These are phyloP conservation scores for Alligator mississippiensis DNA, from an alignment of 2,113 vertebrate species.

Conservation along the genomic window DNA sequence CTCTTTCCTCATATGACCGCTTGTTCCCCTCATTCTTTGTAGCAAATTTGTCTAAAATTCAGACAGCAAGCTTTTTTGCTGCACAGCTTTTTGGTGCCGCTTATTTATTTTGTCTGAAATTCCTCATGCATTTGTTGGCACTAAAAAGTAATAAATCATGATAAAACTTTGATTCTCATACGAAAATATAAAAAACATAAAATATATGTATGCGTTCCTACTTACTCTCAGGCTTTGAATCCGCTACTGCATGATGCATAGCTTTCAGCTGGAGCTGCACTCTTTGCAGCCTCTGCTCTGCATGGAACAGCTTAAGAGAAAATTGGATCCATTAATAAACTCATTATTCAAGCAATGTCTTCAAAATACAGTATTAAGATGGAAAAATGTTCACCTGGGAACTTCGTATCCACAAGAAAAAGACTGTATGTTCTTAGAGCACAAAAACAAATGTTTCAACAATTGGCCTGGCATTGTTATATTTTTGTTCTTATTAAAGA, in stretches of 20 bases:
- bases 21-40: not conserved
- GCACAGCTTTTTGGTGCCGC: too few species aligned
- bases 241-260: constrained; percentile 89
- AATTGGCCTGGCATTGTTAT: not conserved
- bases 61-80: not conserved
- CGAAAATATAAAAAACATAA: not conserved
- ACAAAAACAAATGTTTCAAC: constrained; percentile 26
- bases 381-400: not conserved
- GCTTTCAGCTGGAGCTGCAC: constrained; percentile 92
- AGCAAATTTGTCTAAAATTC: not conserved
- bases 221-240: constrained; percentile 97
- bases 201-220: constrained; percentile 22
- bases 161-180: not conserved
- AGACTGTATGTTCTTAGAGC: not conserved
- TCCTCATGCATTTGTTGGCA: not conserved
- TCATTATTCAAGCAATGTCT: constrained; percentile 29
- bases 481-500: not conserved
- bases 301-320: constrained; percentile 88
- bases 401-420: constrained; percentile 14
- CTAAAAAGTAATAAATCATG: not conserved
- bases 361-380: not conserved
- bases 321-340: constrained; percentile 26
- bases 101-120: not conserved
- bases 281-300: constrained; percentile 91
- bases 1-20: not conserved